phyloP scores from a whole-genome alignment of 2,888 invertebrate species.

The Netelia inedita region DNA sequence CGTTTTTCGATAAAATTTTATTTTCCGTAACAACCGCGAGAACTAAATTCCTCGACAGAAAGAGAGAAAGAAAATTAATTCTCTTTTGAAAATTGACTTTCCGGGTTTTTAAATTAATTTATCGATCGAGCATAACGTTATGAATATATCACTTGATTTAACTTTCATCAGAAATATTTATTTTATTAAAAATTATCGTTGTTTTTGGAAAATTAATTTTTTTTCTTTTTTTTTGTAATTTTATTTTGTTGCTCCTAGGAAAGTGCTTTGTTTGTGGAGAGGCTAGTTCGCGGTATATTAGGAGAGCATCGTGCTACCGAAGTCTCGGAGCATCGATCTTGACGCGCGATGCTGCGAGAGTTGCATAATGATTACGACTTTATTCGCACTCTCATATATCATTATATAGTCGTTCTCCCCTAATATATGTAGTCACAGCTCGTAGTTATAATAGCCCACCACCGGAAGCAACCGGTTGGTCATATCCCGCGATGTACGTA shows the following conservation, averaged over 20 bases:
- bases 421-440: conserved; percentile 50
- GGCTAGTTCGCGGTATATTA: background rate
- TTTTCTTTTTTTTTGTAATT: background rate
- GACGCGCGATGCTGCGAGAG: conserved; percentile 50
- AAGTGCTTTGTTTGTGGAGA: background rate
- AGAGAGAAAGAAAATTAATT: background rate
- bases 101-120: no score
- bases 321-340: conserved; percentile 16
- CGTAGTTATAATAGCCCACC: conserved; percentile 46
- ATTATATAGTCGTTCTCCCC: conserved; percentile 52
- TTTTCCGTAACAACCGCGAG: background rate
- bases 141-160: no score
- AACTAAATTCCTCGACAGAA: background rate
- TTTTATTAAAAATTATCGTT: no score
- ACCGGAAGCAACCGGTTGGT: conserved; percentile 65
- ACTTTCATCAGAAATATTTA: no score
- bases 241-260: background rate
- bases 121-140: no score
- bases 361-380: conserved; percentile 65
- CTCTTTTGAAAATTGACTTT: no score
- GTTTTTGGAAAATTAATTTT: no score
- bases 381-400: conserved; percentile 55
- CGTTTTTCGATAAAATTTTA: background rate
- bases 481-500: conserved; percentile 41
- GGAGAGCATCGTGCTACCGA: background rate